These are phyloP conservation scores for Brevimyrus niger DNA, from an alignment of 2,113 vertebrate species.

Conservation along the genomic window DNA sequence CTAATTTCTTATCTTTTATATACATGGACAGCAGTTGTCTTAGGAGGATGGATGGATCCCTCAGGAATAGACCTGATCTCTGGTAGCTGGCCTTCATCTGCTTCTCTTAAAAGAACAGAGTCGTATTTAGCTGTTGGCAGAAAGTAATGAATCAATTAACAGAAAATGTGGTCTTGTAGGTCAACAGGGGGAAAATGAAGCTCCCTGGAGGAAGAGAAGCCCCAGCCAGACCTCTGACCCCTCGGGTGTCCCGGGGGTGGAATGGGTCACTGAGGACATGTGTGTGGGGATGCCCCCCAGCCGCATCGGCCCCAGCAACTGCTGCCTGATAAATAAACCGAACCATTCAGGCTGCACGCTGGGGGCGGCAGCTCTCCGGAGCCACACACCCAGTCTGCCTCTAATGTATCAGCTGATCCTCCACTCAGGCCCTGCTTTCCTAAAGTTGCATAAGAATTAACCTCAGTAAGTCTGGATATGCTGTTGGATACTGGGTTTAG, in stretches of 20 bases:
- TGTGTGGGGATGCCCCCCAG: slow-evolving; percentile 10
- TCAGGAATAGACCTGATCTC: background rate
- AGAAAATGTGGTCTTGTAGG: background rate
- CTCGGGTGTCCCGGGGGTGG: slow-evolving; percentile 11
- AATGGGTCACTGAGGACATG: slow-evolving; percentile 8
- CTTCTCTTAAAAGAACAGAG: background rate
- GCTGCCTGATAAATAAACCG: background rate
- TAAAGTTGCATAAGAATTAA: background rate
- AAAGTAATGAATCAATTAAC: background rate
- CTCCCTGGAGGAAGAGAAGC: background rate
- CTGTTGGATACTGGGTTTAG: background rate
- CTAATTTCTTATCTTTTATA: background rate
- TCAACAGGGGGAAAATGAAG: background rate
- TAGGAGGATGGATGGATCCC: background rate
- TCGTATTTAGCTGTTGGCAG: background rate
- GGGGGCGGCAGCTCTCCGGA: background rate
- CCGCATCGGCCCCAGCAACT: slow-evolving; percentile 24
- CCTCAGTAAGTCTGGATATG: background rate
- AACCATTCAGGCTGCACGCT: background rate
- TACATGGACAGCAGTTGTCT: background rate
- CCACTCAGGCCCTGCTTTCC: background rate
- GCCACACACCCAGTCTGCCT: background rate
- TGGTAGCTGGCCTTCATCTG: background rate
- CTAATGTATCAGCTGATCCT: background rate
- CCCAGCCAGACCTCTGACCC: slow-evolving; percentile 27